Evolutionary conservation across 2,888 invertebrate species (phyloP).

Genomic region (Stictocephala bisonia): DNA sequence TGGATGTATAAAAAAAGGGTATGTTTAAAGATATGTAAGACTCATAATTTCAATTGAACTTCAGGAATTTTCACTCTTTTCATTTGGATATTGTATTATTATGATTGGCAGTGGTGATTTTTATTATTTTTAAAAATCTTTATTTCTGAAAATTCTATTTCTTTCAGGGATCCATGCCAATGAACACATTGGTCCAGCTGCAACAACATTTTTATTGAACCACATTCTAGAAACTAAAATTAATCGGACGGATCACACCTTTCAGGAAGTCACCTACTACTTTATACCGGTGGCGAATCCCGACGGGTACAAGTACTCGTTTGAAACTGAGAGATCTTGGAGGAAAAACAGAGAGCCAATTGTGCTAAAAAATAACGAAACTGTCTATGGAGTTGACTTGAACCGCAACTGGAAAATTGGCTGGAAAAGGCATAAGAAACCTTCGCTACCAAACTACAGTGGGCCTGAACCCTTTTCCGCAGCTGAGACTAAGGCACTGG

Average conservation of each 20-base stretch:
- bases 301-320: constrained; percentile 89
- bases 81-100: too few relatives aligned
- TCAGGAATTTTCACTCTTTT: too few relatives aligned
- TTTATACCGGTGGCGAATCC: constrained; percentile 68
- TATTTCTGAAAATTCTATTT: not conserved
- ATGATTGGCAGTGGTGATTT: too few relatives aligned
- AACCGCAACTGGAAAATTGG: constrained; percentile 83
- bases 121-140: not conserved
- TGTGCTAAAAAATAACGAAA: constrained; percentile 66
- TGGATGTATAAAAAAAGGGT: too few relatives aligned
- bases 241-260: constrained; percentile 74
- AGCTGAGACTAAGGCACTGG: constrained; percentile 67
- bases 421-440: constrained; percentile 62
- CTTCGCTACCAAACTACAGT: constrained; percentile 68
- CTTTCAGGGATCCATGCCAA: constrained; percentile 81
- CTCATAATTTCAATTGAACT: too few relatives aligned
- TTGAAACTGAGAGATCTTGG: constrained; percentile 76
- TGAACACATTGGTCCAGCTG: constrained; percentile 88
- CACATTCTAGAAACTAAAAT: constrained; percentile 76
- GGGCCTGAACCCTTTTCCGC: constrained; percentile 70
- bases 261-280: constrained; percentile 70
- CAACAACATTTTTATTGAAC: constrained; percentile 80
- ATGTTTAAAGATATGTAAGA: too few relatives aligned
- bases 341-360: constrained; percentile 65
- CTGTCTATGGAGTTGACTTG: constrained; percentile 80